Evolutionary conservation across 2,888 invertebrate genomes (phyloP).

Genomic region (Caenorhabditis sp.): DNA sequence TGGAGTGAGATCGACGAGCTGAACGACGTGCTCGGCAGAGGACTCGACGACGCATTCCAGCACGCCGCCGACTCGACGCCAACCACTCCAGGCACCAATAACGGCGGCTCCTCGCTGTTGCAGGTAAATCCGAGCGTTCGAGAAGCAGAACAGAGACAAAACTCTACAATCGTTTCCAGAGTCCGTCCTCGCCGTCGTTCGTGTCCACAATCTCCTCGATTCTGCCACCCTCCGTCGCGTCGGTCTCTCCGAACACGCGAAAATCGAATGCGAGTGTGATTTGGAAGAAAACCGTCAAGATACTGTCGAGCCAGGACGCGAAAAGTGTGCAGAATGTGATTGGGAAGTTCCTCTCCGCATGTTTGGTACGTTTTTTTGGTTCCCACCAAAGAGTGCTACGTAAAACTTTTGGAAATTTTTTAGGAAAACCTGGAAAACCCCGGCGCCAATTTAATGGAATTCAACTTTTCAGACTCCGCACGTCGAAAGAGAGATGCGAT

Average conservation of each 20-base stretch:
- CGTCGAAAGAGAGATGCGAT: constrained; percentile 89
- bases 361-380: constrained; percentile 20
- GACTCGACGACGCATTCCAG: constrained; percentile 43
- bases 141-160: too few relatives aligned
- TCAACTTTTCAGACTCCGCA: constrained; percentile 89
- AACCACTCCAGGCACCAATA: constrained; percentile 4
- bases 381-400: too few relatives aligned
- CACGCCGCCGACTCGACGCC: constrained; percentile 31
- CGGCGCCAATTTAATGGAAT: too few relatives aligned
- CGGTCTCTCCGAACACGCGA: constrained; percentile 28
- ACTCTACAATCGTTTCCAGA: too few relatives aligned
- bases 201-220: constrained; percentile 53
- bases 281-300: constrained; percentile 25
- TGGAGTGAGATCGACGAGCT: constrained; percentile 51
- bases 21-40: constrained; percentile 42
- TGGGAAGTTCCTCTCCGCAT: constrained; percentile 31
- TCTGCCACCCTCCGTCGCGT: constrained; percentile 24
- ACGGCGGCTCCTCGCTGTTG: neutral
- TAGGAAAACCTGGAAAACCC: too few relatives aligned
- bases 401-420: neutral
- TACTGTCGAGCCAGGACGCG: constrained; percentile 29
- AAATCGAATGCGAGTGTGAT: neutral
- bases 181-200: constrained; percentile 23
- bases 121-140: too few relatives aligned
- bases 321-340: constrained; percentile 25